Evolutionary conservation across 2,797 vertebrate genomes (phyloP).

Genomic region (Antrozous pallidus): DNA sequence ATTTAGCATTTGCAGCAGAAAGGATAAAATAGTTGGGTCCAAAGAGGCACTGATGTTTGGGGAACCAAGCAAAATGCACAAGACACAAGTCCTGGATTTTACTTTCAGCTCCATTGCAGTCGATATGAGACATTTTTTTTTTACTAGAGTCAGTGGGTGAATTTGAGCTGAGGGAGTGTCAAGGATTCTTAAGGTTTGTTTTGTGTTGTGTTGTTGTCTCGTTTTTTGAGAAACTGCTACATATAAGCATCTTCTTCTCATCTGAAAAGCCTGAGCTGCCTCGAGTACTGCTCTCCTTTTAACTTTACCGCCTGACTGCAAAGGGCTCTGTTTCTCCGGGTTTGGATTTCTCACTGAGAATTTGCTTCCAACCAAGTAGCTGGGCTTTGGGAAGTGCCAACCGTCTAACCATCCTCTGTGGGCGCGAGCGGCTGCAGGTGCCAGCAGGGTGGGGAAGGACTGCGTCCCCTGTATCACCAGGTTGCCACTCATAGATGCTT

Average conservation of each 20-base stretch:
- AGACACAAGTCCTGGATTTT: neutral
- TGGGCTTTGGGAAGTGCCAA: neutral
- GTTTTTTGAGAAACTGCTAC: neutral
- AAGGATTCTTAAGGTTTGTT: neutral
- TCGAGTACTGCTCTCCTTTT: neutral
- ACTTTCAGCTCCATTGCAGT: neutral
- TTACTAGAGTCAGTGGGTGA: neutral
- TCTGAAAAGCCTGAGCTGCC: neutral
- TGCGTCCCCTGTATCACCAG: fast-evolving
- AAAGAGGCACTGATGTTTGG: neutral
- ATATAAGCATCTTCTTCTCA: neutral
- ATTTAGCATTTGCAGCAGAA: neutral
- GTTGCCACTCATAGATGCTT: slow-evolving; percentile 11
- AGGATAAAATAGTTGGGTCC: neutral
- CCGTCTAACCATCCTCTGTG: neutral
- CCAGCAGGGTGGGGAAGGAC: neutral
- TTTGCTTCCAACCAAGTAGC: neutral
- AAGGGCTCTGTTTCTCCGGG: neutral
- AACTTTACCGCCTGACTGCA: neutral
- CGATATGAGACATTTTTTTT: neutral
- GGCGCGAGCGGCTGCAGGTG: fast-evolving
- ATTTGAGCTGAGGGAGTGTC: neutral
- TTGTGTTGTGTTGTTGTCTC: neutral
- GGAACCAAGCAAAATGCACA: neutral
- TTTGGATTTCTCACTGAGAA: neutral